phyloP scores from a whole-genome alignment of 2,888 invertebrate genomes.

The Ceriagrion tenellum region DNA sequence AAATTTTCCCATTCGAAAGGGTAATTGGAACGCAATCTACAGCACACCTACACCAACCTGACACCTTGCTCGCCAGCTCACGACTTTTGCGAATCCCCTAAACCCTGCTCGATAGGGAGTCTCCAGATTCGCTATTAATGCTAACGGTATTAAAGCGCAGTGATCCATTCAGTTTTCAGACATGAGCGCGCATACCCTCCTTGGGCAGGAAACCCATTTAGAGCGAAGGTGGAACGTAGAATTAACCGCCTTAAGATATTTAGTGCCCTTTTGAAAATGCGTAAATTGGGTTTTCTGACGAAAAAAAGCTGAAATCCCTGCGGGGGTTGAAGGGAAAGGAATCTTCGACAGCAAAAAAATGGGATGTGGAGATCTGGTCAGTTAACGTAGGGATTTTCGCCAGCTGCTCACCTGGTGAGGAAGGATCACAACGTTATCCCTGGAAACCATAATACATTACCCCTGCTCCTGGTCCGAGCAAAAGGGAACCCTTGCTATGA shows the following conservation, averaged over 20 bases:
- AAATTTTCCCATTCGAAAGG: no score
- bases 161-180: background rate
- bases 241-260: constrained; percentile 8
- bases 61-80: no score
- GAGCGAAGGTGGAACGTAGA: background rate
- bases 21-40: no score
- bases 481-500: constrained; percentile 17
- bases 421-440: background rate
- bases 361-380: background rate
- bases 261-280: background rate
- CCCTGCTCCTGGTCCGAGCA: background rate
- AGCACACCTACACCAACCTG: no score
- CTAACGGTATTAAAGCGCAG: background rate
- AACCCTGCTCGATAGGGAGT: background rate
- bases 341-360: background rate
- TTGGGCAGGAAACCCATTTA: background rate
- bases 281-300: constrained; percentile 31
- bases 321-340: background rate
- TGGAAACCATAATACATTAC: background rate
- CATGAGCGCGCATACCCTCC: background rate
- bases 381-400: background rate
- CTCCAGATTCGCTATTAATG: background rate
- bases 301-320: background rate
- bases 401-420: background rate
- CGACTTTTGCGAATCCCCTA: background rate